phyloP scores from a whole-genome alignment of 2,113 vertebrate species.

The Orycteropus afer region DNA sequence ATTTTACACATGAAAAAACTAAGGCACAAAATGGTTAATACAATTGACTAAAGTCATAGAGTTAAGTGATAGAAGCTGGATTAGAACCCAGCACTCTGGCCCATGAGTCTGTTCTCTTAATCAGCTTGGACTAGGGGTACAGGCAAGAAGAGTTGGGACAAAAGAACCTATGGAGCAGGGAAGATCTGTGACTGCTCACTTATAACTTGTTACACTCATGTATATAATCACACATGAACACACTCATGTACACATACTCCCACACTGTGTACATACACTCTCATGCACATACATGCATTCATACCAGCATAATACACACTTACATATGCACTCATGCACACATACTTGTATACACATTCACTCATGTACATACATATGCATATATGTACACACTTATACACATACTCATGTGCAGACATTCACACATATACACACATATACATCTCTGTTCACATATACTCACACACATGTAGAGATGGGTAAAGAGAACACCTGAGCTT shows the following conservation, averaged over 20 bases:
- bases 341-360: background rate
- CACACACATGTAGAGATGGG: background rate
- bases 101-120: background rate
- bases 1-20: background rate
- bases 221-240: background rate
- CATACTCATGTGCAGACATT: no score
- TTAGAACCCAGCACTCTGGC: background rate
- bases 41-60: background rate
- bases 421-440: background rate
- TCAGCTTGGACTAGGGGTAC: background rate
- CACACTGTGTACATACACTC: no score
- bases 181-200: background rate
- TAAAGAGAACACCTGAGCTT: background rate
- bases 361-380: background rate
- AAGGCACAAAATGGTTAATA: background rate
- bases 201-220: background rate
- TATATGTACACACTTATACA: background rate
- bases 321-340: background rate
- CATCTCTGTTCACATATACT: accelerated
- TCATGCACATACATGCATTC: background rate
- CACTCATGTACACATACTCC: no score
- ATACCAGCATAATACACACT: background rate
- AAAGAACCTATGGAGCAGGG: background rate
- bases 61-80: background rate
- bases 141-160: background rate